phyloP scores from a whole-genome alignment of 2,113 vertebrate species.

The Cichladusa arquata region DNA sequence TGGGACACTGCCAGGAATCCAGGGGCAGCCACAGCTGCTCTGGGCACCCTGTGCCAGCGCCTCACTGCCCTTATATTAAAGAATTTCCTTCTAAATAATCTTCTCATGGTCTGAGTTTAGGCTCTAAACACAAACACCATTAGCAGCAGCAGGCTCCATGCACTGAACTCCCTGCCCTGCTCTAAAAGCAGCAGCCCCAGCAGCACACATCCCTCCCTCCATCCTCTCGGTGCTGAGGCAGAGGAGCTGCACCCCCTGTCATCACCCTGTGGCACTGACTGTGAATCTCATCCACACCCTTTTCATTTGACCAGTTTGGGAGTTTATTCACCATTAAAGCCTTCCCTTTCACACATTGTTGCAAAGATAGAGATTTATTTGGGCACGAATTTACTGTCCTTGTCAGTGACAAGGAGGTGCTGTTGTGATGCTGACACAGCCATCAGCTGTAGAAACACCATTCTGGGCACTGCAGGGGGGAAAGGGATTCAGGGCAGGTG shows the following conservation, averaged over 20 bases:
- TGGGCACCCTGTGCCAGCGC: background rate
- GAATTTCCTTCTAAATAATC: background rate
- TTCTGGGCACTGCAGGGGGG: background rate
- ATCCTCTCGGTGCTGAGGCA: background rate
- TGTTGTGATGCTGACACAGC: background rate
- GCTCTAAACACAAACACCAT: constrained; percentile 14
- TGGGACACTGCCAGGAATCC: accelerated
- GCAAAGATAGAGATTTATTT: background rate
- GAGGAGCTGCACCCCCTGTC: background rate
- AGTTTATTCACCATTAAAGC: background rate
- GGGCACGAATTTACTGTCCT: background rate
- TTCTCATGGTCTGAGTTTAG: background rate
- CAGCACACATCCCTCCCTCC: background rate
- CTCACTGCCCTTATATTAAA: no score
- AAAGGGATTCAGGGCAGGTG: background rate
- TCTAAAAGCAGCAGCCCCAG: background rate
- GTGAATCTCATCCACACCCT: background rate
- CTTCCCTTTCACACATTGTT: background rate
- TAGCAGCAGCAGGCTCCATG: background rate
- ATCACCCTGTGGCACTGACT: background rate
- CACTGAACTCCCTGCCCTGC: background rate
- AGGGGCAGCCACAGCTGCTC: background rate
- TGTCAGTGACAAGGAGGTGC: background rate
- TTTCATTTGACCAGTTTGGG: background rate
- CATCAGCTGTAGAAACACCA: background rate